phyloP scores from a whole-genome alignment of 2,113 vertebrate species.

The Sylvilagus bachmani region DNA sequence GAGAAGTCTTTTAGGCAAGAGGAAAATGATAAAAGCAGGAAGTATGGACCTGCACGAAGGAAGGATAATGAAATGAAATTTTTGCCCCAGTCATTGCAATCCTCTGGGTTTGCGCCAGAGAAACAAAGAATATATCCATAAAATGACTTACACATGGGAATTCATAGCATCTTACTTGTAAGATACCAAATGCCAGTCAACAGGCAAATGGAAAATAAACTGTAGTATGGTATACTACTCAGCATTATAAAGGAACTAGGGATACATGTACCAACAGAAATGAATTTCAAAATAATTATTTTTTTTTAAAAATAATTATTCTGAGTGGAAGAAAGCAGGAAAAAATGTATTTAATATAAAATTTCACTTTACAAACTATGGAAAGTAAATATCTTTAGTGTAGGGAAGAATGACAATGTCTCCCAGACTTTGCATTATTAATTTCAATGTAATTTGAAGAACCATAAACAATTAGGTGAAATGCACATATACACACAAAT shows the following conservation, averaged over 20 bases:
- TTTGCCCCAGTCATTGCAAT: not conserved
- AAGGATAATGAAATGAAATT: not conserved
- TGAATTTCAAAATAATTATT: slow-evolving; percentile 3
- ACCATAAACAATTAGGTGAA: not conserved
- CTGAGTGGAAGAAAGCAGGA: not conserved
- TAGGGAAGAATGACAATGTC: not conserved
- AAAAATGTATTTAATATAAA: not conserved
- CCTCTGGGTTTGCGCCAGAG: not conserved
- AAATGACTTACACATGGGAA: not conserved
- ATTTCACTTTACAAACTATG: not conserved
- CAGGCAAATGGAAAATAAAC: not conserved
- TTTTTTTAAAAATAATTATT: not conserved
- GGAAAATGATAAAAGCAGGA: not conserved
- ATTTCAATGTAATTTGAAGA: slow-evolving; percentile 1
- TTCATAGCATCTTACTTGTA: not conserved
- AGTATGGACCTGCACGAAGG: not conserved
- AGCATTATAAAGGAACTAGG: not conserved
- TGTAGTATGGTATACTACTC: not conserved
- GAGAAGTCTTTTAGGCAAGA: not conserved
- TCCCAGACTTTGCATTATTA: not conserved
- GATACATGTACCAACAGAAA: not conserved
- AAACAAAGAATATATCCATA: not conserved
- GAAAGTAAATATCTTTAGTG: not conserved
- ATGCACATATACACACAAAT: not conserved
- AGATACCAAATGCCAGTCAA: not conserved